Percentiles rank a stretch among this genome's conserved stretches.
phyloP scores from a whole-genome alignment of 2,113 vertebrate genomes.

The Oostethus manadensis region DNA sequence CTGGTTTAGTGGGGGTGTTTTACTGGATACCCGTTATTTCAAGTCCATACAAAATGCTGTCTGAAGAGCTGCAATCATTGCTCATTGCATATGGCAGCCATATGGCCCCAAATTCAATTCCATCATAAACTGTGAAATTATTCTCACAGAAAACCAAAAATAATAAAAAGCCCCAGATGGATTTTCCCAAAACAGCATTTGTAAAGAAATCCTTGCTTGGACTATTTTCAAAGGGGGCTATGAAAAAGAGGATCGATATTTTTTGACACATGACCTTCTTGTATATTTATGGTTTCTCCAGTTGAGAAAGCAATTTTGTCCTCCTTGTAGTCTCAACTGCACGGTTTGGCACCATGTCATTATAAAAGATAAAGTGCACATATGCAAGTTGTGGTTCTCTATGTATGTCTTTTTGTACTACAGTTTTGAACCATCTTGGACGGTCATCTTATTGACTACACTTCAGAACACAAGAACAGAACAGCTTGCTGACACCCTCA shows the following conservation, averaged over 20 bases:
- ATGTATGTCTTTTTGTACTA: no score
- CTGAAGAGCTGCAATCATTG: slow-evolving; percentile 14
- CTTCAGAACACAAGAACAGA: no score
- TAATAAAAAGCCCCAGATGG: background rate
- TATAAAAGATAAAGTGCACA: slow-evolving; percentile 29
- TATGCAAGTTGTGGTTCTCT: slow-evolving; percentile 3
- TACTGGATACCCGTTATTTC: no score
- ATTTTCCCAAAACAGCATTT: background rate
- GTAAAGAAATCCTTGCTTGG: background rate
- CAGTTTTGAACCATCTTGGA: no score
- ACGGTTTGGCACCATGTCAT: slow-evolving; percentile 28
- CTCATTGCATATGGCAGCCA: slow-evolving; percentile 19
- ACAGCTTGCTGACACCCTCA: no score
- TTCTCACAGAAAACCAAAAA: background rate
- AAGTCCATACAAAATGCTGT: slow-evolving; percentile 11
- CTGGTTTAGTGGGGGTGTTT: no score
- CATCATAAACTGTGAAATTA: slow-evolving; percentile 13
- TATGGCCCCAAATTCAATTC: slow-evolving; percentile 19
- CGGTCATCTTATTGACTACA: no score
- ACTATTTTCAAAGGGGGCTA: background rate
- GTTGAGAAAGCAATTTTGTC: background rate
- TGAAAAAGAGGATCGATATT: background rate
- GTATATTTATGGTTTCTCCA: slow-evolving; percentile 8
- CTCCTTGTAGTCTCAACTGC: slow-evolving; percentile 13
- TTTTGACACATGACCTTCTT: background rate